Base-by-base conservation (phyloP, 2,888 invertebrate species). In the Calephelis perditalis region DNA sequence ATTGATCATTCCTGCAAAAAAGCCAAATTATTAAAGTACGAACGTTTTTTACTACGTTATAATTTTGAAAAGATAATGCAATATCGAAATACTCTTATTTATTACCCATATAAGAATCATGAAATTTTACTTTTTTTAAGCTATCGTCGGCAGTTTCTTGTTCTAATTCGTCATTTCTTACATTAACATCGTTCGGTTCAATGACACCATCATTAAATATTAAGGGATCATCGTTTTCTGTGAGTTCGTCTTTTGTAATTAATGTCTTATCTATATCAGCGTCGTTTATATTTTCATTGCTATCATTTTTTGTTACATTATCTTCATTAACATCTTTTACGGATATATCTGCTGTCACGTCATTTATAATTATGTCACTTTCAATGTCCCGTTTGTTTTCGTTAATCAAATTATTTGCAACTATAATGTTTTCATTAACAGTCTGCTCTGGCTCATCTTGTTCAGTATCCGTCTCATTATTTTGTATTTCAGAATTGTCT, bases 51-150 rank as follows among this genome's bases (percentile, higher is more conserved):
- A 40, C 8, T 40, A 7, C 6, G 8, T 40, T 40, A 40, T 40
- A 40, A 40, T 8, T 7, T 40, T 40, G 44, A 46, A 44, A 43
- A 40, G 43, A 12, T 9, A 44, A 47, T 8, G 47, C 26, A 44
- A 46, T 58, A n/a, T 36, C n/a, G 40, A 46, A 45, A 37, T 49
- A 35, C 7, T 57, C 62, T 56, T 61, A 56, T 54, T 36, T 68
- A 75, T 84, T 86, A 86, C 86, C 86, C 65, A 76, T 71, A 67
- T 74, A 71, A 69, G 70, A 70, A 70, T 73, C 56, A 73, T 77
- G 79, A 80, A 84, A 81, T 74, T 77, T 78, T 71, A 84, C 82
- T 79, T 78, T 81, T 82, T 80, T 81, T 68, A 73, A 71, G 62
- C 68, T 73, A 63, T 76, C 80, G 63, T 78, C 77, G 58, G 63